A percentile compares a stretch with the other conserved stretches of the same genome.
Conservation (phyloP, 2,888 invertebrate species). For the Corbicula japonica region DNA sequence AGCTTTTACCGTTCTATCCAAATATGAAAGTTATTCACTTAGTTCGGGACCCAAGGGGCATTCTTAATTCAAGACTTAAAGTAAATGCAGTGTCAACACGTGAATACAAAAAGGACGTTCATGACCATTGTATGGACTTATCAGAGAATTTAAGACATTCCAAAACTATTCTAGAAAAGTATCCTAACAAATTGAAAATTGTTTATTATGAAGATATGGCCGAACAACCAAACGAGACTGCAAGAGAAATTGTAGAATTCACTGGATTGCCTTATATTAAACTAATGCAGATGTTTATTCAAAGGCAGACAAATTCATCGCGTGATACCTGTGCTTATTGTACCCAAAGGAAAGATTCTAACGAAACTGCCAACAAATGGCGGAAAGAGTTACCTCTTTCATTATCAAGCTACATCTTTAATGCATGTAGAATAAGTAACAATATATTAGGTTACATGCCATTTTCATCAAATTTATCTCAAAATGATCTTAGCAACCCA, state of each 20-base stretch:
- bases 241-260: conserved; percentile 18
- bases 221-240: not conserved
- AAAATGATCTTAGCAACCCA: too few relatives aligned
- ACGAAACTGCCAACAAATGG: conserved; percentile 28
- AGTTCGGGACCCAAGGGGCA: conserved; percentile 39
- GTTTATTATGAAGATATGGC: conserved; percentile 33
- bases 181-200: conserved; percentile 15
- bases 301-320: not conserved
- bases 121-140: not conserved
- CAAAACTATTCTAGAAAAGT: not conserved
- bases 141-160: conserved; percentile 3
- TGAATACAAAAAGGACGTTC: not conserved
- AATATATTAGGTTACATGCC: conserved; percentile 28
- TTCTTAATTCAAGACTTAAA: conserved; percentile 27
- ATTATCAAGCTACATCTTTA: not conserved
- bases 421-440: conserved; percentile 16
- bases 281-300: not conserved
- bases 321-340: conserved; percentile 15
- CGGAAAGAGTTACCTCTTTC: not conserved
- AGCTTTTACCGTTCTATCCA: conserved; percentile 30
- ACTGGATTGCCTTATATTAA: conserved; percentile 18
- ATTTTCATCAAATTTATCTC: too few relatives aligned
- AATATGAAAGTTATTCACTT: conserved; percentile 40
- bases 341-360: conserved; percentile 16
- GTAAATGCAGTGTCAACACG: not conserved